A percentile compares a stretch with the other conserved stretches of the same genome.
Conservation (phyloP, 2,888 invertebrate genomes). For the Aspidiotus rigidus region DNA sequence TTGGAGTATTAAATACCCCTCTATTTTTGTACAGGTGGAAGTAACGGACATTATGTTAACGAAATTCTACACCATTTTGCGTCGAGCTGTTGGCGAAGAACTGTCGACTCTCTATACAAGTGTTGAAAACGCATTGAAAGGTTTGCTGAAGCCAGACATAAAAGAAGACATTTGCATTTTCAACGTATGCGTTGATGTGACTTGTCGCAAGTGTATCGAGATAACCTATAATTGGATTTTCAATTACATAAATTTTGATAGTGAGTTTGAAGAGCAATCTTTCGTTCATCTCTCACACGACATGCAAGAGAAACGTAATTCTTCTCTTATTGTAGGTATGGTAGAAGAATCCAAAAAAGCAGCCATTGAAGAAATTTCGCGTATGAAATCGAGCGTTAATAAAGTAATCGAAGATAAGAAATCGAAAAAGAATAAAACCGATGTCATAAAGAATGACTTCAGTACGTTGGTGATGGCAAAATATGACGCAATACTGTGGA, state of each 20-base stretch:
- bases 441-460: neutral
- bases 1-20: no score
- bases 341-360: neutral
- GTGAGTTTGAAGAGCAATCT: neutral
- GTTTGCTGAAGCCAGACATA: conserved; percentile 20
- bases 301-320: neutral
- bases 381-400: neutral
- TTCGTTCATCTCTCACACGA: neutral
- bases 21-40: conserved; percentile 8
- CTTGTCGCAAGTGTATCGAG: conserved; percentile 25
- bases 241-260: conserved; percentile 26
- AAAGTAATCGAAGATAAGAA: neutral
- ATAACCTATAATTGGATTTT: conserved; percentile 30
- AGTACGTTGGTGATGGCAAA: neutral
- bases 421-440: neutral
- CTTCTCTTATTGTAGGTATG: neutral
- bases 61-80: conserved; percentile 18
- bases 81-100: conserved; percentile 12
- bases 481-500: neutral
- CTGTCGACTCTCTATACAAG: conserved; percentile 13
- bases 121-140: conserved; percentile 12
- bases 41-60: conserved; percentile 4
- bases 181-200: conserved; percentile 21
- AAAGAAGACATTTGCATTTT: conserved; percentile 2
- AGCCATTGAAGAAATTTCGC: neutral